A percentile compares a stretch with the other conserved stretches of the same genome.
Conservation (phyloP, 2,797 vertebrate genomes). For the Rhinatrema bivittatum region DNA sequence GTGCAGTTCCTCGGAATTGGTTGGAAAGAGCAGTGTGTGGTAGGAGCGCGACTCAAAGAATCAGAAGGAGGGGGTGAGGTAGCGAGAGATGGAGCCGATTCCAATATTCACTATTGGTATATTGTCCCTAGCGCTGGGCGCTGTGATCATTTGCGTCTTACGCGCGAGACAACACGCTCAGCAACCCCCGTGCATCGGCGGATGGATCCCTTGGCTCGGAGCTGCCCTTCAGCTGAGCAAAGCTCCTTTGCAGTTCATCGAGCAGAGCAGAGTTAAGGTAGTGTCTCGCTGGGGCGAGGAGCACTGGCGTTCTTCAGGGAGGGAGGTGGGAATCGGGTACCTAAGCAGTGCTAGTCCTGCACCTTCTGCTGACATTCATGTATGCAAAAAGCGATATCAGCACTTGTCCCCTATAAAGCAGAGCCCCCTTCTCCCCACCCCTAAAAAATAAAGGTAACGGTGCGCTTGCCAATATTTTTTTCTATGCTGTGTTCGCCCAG, state of each 20-base stretch:
- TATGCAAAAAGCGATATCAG: no score
- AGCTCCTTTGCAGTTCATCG: constrained; percentile 66
- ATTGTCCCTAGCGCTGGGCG: no score
- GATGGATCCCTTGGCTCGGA: constrained; percentile 78
- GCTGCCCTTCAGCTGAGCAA: constrained; percentile 61
- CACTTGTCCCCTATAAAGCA: no score
- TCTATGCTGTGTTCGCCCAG: no score
- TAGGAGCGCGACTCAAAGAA: neutral
- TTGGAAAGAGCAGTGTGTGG: neutral
- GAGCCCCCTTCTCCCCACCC: no score
- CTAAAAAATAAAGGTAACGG: no score
- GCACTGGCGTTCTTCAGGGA: no score
- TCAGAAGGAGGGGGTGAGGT: neutral
- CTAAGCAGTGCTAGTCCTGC: no score
- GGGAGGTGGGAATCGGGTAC: neutral
- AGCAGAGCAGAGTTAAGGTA: constrained; percentile 62
- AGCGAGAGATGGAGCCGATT: constrained; percentile 13
- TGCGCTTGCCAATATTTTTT: no score
- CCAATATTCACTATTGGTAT: constrained; percentile 8
- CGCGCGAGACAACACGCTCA: constrained; percentile 11
- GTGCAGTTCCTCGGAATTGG: neutral
- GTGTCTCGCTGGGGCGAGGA: no score
- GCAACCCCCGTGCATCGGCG: constrained; percentile 59
- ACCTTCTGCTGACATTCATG: no score
- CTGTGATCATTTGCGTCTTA: no score